Evolutionary conservation across 2,888 invertebrate genomes (phyloP), one percentile per base, ranked within the genome.

Genomic region (Euspilapteryx auroguttella): DNA sequence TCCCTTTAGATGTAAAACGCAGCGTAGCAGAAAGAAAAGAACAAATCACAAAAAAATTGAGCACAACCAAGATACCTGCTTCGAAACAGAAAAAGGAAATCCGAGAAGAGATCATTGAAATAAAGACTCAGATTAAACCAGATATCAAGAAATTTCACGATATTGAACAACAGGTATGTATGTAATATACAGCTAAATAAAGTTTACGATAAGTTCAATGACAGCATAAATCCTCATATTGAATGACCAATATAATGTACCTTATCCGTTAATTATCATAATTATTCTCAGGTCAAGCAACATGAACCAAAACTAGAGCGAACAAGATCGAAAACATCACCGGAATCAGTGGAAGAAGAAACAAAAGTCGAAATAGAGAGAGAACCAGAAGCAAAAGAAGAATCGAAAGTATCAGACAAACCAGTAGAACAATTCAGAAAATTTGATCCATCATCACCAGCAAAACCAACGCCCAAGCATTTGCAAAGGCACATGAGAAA

Each of bases 1-100:
- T n/a, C n/a, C n/a, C n/a, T n/a, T n/a, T 30, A 76, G 77, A 65
- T 38, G 47, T 82, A 12, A 86, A 86, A 41, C 81, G 82, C 36
- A 85, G 85, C 27, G 87, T 88, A 15, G 85, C 85, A n/a, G 88
- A 88, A 49, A 69, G 87, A 38, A 83, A 87, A 36, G 83, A 85
- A 46, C 84, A 86, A 66, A 87, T 88, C 27, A 85, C 86, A 10
- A 84, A 86, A 50, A 82, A 87, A 29, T 56, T 87, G 15, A 86
- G 85, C 21, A 78, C 82, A 12, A 85, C 85, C 52, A 80, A 85
- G 46, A 81, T 86, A 40, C 85, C 86, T 7, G 85, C 86, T 3
- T 86, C 86, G 3, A 80, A 83, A 40, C 86, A 87, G 47, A 82
- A 86, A 42, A 83, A 80, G 42, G 86, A 87, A 69, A 84, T 86